Evolutionary conservation across 2,888 invertebrate genomes (phyloP).

Genomic region (Macrophya alboannulata): DNA sequence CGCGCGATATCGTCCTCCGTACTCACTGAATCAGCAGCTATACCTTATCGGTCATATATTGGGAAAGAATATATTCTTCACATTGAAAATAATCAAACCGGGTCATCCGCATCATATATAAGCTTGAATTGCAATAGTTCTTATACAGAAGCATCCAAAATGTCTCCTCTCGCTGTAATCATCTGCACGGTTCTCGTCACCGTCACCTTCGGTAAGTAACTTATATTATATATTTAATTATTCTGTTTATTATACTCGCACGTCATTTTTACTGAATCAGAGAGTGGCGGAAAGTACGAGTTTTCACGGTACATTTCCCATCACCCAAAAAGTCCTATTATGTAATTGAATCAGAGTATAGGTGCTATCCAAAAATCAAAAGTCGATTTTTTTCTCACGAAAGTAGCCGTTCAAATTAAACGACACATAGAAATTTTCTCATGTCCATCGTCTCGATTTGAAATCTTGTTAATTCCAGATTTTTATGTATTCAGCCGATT

Average conservation of each 20-base stretch:
- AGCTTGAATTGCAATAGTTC: background rate
- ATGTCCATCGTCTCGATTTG: too few species aligned
- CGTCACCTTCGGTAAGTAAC: conserved; percentile 60
- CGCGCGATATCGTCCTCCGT: background rate
- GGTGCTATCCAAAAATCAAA: too few species aligned
- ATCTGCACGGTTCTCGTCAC: conserved; percentile 56
- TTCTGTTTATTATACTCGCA: background rate
- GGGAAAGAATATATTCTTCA: conserved; percentile 18
- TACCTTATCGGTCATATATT: conserved; percentile 17
- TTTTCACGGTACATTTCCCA: too few species aligned
- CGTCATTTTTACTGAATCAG: background rate
- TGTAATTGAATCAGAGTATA: too few species aligned
- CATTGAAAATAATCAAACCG: conserved; percentile 30
- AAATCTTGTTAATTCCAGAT: background rate
- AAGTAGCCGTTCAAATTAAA: too few species aligned
- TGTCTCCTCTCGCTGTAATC: conserved; percentile 15
- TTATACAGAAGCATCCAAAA: background rate
- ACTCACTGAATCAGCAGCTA: background rate
- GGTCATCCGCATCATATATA: conserved; percentile 25
- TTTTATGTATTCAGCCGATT: too few species aligned
- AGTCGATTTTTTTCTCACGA: too few species aligned
- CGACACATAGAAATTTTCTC: too few species aligned
- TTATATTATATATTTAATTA: background rate
- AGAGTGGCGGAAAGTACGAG: too few species aligned
- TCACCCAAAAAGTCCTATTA: too few species aligned